Conservation (phyloP, 1,140 invertebrate species). For the Cylas formicarius region DNA sequence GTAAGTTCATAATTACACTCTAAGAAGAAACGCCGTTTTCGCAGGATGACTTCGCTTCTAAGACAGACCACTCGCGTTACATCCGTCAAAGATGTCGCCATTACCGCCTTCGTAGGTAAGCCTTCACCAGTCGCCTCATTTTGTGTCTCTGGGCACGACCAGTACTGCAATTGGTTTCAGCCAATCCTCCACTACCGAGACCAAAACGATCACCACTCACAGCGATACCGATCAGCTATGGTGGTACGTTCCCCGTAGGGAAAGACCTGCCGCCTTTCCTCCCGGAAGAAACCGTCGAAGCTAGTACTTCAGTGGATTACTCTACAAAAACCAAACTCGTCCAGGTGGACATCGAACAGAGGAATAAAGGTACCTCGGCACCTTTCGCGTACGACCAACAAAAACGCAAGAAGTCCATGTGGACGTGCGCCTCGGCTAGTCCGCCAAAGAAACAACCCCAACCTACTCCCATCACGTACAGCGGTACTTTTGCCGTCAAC, state of each 20-base stretch:
- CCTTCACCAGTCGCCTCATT: no score
- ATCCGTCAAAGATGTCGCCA: slow-evolving; percentile 12
- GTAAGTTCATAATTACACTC: no score
- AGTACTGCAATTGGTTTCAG: slow-evolving; percentile 1
- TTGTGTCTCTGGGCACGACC: background rate
- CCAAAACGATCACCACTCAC: slow-evolving; percentile 2
- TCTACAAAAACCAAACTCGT: background rate
- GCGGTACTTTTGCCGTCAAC: slow-evolving; percentile 16
- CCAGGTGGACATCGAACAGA: background rate
- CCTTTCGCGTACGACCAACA: background rate
- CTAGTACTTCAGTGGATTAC: no score
- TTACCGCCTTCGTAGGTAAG: slow-evolving; percentile 15
- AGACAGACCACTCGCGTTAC: slow-evolving; percentile 9
- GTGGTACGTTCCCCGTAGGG: slow-evolving; percentile 15
- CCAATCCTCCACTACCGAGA: slow-evolving; percentile 2
- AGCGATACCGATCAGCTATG: slow-evolving; percentile 12
- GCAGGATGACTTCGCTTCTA: slow-evolving; percentile 11
- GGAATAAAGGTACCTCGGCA: background rate
- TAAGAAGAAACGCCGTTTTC: no score
- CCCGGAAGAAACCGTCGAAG: slow-evolving; percentile 10
- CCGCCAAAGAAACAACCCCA: background rate
- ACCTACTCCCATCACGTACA: background rate
- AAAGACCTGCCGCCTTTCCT: slow-evolving; percentile 14
- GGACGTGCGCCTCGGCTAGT: slow-evolving; percentile 11
- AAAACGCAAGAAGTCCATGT: slow-evolving; percentile 10